Evolutionary conservation across 1,140 invertebrate species (phyloP), one percentile per base, ranked within the genome.

Genomic region (Cotesia typhae): DNA sequence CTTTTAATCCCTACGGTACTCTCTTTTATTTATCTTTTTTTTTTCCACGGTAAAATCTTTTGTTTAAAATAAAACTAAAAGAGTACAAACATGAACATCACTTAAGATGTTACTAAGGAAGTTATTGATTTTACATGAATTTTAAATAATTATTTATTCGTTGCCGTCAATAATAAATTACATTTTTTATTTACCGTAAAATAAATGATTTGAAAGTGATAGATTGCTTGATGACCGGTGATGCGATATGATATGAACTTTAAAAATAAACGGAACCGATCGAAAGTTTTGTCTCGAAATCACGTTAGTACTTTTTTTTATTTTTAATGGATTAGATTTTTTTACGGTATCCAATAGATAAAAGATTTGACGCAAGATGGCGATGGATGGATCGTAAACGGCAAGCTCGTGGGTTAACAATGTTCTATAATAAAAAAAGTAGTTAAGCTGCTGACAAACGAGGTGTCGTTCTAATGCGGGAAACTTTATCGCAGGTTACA

Each of bases 391-490:
- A 5, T 55, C 53, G 36, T 59, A 59, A 66, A 51, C 57, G 41
- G 68, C n/a, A 35, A 51, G 41, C 60, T 53, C 47, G 53, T 20
- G 41, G 35, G 52, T 28, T 72, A 72, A 67, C 70, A 71, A 65
- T 9, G 36, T 64, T 20, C 38, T 28, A 52, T 72, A 63, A 64
- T 72, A 72, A 72, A 72, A 72, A 53, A 64, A 72, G 59, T 36
- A 52, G 36, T 41, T 37, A 55, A 72, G 70, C 66, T 72, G 70
- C 67, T 72, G 70, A 72, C 70, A 72, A 72, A 72, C 70, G 70
- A 72, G 70, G 70, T 67, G 70, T 72, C 70, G 70, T 72, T 72
- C 53, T 52, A 72, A 72, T 64, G 70, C 70, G 63, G 55, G 63
- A 72, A 72, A 72, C 70, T 72, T 72, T 67, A 66, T 72, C 70